These are phyloP conservation scores for Tadarida brasiliensis DNA, from an alignment of 2,797 vertebrate genomes.

Conservation along the genomic window DNA sequence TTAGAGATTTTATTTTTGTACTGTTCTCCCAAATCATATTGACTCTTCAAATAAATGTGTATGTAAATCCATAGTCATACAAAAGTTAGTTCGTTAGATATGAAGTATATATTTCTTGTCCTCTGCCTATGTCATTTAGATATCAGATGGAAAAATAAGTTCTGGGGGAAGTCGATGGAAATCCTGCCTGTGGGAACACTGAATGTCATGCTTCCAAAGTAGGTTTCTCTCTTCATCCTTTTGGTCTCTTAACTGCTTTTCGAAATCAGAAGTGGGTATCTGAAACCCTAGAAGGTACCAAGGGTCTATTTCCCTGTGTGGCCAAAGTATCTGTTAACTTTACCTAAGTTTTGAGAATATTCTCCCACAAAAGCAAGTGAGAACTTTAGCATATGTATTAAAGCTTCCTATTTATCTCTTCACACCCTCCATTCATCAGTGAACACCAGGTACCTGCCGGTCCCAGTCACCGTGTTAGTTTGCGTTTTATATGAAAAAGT, in stretches of 20 bases:
- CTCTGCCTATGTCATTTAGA: constrained; percentile 88
- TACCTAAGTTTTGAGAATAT: background rate
- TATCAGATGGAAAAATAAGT: constrained; percentile 99
- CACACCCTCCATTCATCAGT: background rate
- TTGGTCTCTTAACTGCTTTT: constrained; percentile 51
- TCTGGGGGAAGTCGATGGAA: constrained; percentile 99
- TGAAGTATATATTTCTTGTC: constrained; percentile 38
- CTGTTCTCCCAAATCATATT: constrained; percentile 39
- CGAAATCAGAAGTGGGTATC: background rate
- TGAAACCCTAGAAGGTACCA: background rate
- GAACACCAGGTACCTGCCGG: background rate
- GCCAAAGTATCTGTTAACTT: background rate
- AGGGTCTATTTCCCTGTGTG: background rate
- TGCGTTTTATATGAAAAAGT: background rate
- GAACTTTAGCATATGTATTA: background rate
- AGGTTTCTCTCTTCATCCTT: constrained; percentile 78
- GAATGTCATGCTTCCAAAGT: constrained; percentile 97
- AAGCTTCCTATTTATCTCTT: background rate
- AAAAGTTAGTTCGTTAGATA: background rate
- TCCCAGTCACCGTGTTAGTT: background rate
- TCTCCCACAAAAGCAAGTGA: background rate
- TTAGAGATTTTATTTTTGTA: background rate
- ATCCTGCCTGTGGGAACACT: constrained; percentile 97
- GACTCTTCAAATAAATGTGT: background rate
- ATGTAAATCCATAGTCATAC: background rate